phyloP scores from a whole-genome alignment of 2,113 vertebrate species.

The Ageneiosus marmoratus region DNA sequence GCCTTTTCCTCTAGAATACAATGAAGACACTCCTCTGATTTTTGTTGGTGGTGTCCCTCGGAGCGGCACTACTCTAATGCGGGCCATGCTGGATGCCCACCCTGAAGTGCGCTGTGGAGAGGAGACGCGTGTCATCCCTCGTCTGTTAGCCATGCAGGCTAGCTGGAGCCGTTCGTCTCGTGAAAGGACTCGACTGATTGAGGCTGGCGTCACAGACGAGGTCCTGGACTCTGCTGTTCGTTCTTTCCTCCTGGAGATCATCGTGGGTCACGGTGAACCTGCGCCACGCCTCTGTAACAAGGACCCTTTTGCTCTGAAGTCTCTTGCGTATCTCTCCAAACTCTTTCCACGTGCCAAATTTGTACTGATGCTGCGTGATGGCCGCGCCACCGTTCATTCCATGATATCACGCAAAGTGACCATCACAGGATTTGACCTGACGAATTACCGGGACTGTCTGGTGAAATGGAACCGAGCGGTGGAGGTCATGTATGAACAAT shows the following conservation, averaged over 20 bases:
- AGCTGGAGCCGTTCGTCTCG: constrained; percentile 95
- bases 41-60: constrained; percentile 95
- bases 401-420: constrained; percentile 98
- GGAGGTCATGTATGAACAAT: constrained; percentile 97
- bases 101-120: constrained; percentile 92
- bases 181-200: constrained; percentile 91
- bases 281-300: constrained; percentile 95
- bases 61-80: constrained; percentile 94
- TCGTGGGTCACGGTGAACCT: constrained; percentile 94
- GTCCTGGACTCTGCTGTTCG: constrained; percentile 95
- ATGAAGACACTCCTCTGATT: constrained; percentile 94
- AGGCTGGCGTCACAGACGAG: constrained; percentile 93
- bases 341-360: constrained; percentile 95
- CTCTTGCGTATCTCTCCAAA: constrained; percentile 88
- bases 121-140: constrained; percentile 92
- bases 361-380: constrained; percentile 92
- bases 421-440: constrained; percentile 93
- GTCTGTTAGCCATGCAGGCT: constrained; percentile 93
- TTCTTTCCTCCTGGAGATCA: constrained; percentile 93
- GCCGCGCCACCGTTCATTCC: constrained; percentile 91
- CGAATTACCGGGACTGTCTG: constrained; percentile 93
- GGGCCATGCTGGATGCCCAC: constrained; percentile 95
- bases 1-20: constrained; percentile 71
- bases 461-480: constrained; percentile 97
- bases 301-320: constrained; percentile 95